phyloP scores from a whole-genome alignment of 2,888 invertebrate species.

The Cryptosula pallasiana region DNA sequence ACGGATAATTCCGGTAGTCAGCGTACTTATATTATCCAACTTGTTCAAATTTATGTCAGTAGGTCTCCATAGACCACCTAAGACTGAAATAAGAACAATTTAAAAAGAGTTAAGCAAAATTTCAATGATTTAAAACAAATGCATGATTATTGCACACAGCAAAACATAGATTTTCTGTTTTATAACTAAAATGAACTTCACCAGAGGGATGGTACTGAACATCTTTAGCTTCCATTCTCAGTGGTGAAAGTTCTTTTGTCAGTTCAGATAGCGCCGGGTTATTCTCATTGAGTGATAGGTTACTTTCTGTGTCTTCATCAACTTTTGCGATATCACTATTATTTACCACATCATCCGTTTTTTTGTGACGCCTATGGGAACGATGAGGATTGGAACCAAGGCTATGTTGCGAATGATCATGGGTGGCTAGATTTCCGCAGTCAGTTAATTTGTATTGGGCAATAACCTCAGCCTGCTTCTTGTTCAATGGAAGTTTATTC shows the following conservation, averaged over 20 bases:
- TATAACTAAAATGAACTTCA: neutral
- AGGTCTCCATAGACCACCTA: constrained; percentile 11
- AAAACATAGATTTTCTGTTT: too few relatives aligned
- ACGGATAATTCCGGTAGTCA: constrained; percentile 6
- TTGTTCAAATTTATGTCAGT: neutral
- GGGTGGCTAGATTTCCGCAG: neutral
- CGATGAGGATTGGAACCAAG: neutral
- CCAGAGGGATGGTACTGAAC: constrained; percentile 3
- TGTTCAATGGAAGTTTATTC: neutral
- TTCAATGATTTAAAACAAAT: too few relatives aligned
- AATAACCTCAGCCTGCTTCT: neutral
- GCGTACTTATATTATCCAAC: neutral
- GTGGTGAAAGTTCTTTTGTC: neutral
- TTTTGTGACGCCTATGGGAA: too few relatives aligned
- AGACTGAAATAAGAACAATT: neutral
- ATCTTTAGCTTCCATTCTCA: constrained; percentile 8
- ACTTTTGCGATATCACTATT: neutral
- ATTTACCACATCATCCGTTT: too few relatives aligned
- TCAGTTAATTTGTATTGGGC: neutral
- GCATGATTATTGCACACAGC: too few relatives aligned
- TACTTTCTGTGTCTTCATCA: neutral
- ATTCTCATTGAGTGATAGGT: neutral
- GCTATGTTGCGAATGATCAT: neutral
- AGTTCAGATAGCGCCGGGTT: neutral
- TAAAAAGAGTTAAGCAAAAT: too few relatives aligned